Conservation (phyloP, 2,797 vertebrate genomes). For the Anabacerthia variegaticeps region DNA sequence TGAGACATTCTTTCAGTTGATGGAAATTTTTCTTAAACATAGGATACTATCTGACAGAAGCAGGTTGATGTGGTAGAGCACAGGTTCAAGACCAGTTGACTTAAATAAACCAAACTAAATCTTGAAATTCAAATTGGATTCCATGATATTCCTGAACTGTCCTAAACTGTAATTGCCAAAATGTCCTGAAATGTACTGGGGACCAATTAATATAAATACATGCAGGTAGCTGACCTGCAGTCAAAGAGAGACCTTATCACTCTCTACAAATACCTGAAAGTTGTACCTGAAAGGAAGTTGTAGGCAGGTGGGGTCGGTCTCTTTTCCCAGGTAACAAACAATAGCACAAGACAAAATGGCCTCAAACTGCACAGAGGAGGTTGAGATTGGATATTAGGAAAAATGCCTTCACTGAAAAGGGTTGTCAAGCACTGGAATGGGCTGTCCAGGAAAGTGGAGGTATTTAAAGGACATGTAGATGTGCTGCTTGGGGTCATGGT, state of each 20-base stretch:
- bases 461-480: not conserved
- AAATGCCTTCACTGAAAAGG: not conserved
- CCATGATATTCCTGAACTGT: not conserved
- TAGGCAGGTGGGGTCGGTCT: fast-evolving
- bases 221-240: not conserved
- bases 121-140: not conserved
- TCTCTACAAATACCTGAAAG: not conserved
- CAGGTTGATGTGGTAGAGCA: not conserved
- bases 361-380: fast-evolving
- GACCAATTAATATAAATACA: not conserved
- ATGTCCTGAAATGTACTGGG: not conserved
- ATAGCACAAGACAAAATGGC: not conserved
- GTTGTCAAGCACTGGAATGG: not conserved
- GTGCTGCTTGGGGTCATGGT: not conserved
- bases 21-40: not conserved
- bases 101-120: not conserved
- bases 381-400: not conserved
- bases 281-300: not conserved
- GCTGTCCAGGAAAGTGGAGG: not conserved
- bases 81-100: not conserved
- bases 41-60: not conserved
- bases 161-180: not conserved
- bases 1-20: not conserved
- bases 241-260: not conserved
- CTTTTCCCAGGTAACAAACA: not conserved